Base-by-base conservation (phyloP, 2,797 vertebrate genomes). In the Silurus aristotelis region DNA sequence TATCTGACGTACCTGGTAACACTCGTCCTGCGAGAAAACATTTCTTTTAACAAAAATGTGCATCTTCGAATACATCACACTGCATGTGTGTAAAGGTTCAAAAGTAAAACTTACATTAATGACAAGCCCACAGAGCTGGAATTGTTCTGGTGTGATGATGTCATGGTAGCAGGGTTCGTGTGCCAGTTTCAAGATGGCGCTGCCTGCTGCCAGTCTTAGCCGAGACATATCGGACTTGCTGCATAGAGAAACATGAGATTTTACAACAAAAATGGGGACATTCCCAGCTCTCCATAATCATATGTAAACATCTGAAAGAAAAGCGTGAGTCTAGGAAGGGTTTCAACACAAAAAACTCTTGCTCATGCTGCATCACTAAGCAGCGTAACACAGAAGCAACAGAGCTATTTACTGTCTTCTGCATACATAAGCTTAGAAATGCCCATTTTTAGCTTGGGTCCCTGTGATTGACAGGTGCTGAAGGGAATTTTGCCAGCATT, bases 151-250 rank as follows among this genome's bases (percentile, higher is more conserved):
- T 81, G 98, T 99, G 94, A 99, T 99, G 94, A 99, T 99, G 93
- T 99, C 98, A 92, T 99, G 98, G 94, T 99, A 99, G 94, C 98
- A 99, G 82, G 97, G 98, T 90, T 99, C 98, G 93, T 99, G 98
- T 84, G 98, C 97, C 93, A 99, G 94, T 94, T 99, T 99, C 97
- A 99, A 97, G 90, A 99, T 99, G 94, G 98, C 98, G 92, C 97
- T 96, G 83, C 98, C 98, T 88, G 98, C 98, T 84, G 98, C 96
- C 94, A 99, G 94, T 93, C 98, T 96, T 93, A 99, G 95, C 82
- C 98, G 97, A 90, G 98, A 99, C 98, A 99, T 99, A 93, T 99
- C 98, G 10, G 98, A 99, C 93, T 99, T 99, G 93, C 98, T 99
- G 94, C 25, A 89, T 91, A 90, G 1, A 70, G 31, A 82, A 27